Evolutionary conservation across 2,888 invertebrate genomes (phyloP), one percentile per base, ranked within the genome.

Genomic region (Cheilosia soror): DNA sequence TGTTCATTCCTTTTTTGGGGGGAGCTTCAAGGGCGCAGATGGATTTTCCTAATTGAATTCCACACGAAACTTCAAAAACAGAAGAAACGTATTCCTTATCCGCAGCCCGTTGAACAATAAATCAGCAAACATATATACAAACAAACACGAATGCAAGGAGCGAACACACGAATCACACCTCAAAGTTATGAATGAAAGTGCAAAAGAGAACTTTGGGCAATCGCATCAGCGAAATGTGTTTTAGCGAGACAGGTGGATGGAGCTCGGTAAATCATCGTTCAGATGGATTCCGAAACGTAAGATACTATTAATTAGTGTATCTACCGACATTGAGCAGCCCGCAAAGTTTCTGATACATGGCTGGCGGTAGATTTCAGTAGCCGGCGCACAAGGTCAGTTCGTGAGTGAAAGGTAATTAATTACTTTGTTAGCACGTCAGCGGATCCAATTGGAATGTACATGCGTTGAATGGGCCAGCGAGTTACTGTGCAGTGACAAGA

Each of bases 111-210:
- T 20, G 40, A 60, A 42, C 40, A 40, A 42, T 27, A 60, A 60
- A 60, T 60, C 27, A 42, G 40, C 13, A 29, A 44, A 7, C 44
- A 20, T 20, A 20, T 20, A 20, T 20, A 20, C 20, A n/a, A 5
- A 37, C 15, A 7, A n/a, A 7, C 15, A 47, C 5, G 44, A 44
- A 44, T n/a, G 44, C n/a, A 47, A 47, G 51, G 27, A 27, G 51
- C 5, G 5, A 4, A 33, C 31, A 25, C 33, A 11, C 33, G 49
- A 63, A 37, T 65, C 63, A 65, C 63, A 49, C 49, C 63, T 49
- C 20, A 65, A 65, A 49, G 13, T 49, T 58, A 58, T 69, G 57
- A 69, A 58, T 58, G 69, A 58, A 69, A 55, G 42, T 31, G 57
- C 33, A 33, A 69, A 44, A 44, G 33, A 4, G 33, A 9, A 11